Base-by-base conservation (phyloP, 2,797 vertebrate species). In the Champsocephalus gunnari region DNA sequence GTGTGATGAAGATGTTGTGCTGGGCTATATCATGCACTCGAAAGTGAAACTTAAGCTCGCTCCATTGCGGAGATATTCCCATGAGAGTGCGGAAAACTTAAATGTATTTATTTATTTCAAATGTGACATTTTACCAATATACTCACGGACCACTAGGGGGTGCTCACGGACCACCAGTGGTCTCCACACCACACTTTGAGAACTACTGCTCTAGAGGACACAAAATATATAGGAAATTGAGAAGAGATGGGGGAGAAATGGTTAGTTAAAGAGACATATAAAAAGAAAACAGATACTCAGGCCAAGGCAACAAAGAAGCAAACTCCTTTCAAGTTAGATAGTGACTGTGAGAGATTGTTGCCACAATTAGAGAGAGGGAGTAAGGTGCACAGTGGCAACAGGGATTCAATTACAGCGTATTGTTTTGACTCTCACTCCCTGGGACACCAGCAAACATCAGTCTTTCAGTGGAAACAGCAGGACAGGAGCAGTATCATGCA, bases 391-490 rank as follows among this genome's bases (percentile, higher is more conserved):
- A 17, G 34, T 57, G 75, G 79, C 80, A 79, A 72, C 83, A 77
- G 82, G 80, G 88, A 93, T 83, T 91, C 76, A 91, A 91, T 89
- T 91, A 91, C 71, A 75, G 69, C 55, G 58, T 58, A 71, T 74
- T 82, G 86, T 85, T 89, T 81, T 79, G 65, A 71, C 62, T 80
- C 66, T 79, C 58, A 69, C 71, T 77, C 80, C 12, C 24, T 16
- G 38, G 65, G 63, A 85, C 69, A 67, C 47, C 53, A 43, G 71
- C 70, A 77, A 83, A 79, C 80, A 76, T 80, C 69, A 66, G 61
- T 63, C 67, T 86, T 75, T 83, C 77, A 71, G 68, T 64, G 66
- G 49, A 69, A 75, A 72, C 57, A 62, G 62, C 67, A 70, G 43
- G 32, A 16, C 8, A 28, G 38, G 5, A 53, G 53, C 32, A 54